Conservation (phyloP, 2,888 invertebrate species). For the Eupithecia inturbata region DNA sequence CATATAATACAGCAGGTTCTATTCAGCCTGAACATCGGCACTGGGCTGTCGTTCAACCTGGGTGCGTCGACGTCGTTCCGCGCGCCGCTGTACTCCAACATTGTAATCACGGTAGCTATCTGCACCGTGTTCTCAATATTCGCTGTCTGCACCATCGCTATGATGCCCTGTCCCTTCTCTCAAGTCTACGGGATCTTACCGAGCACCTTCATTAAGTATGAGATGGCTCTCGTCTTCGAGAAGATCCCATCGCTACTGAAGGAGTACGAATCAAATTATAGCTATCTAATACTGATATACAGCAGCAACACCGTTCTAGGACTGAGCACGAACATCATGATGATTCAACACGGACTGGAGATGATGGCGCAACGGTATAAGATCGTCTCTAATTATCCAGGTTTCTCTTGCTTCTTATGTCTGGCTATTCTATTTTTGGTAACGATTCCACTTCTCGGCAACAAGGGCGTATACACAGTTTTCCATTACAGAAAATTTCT, state of each 20-base stretch:
- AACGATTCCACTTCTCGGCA: slow-evolving; percentile 62
- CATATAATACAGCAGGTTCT: slow-evolving; percentile 55
- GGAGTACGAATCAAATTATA: slow-evolving; percentile 52
- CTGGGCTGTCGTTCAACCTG: slow-evolving; percentile 63
- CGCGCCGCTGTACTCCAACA: slow-evolving; percentile 67
- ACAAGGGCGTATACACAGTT: slow-evolving; percentile 51
- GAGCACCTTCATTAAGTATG: slow-evolving; percentile 45
- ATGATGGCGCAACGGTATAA: slow-evolving; percentile 50
- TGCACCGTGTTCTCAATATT: slow-evolving; percentile 52
- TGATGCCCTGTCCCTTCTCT: slow-evolving; percentile 71
- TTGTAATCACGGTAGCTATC: slow-evolving; percentile 58
- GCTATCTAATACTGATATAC: slow-evolving; percentile 61
- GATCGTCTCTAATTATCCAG: slow-evolving; percentile 57
- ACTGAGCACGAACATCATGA: slow-evolving; percentile 53
- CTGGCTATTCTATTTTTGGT: slow-evolving; percentile 54
- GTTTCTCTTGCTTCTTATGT: slow-evolving; percentile 53
- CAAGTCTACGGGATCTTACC: slow-evolving; percentile 54
- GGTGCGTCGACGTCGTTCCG: slow-evolving; percentile 63
- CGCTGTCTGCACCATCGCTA: slow-evolving; percentile 54
- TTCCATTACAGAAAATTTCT: slow-evolving; percentile 50
- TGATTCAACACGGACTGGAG: slow-evolving; percentile 59
- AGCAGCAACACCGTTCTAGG: slow-evolving; percentile 57
- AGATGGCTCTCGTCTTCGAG: slow-evolving; percentile 61
- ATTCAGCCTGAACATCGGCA: slow-evolving; percentile 60
- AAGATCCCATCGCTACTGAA: slow-evolving; percentile 65